Percentiles rank a stretch among this genome's conserved stretches.
Conservation (phyloP, 2,888 invertebrate genomes). For the Labia minor region DNA sequence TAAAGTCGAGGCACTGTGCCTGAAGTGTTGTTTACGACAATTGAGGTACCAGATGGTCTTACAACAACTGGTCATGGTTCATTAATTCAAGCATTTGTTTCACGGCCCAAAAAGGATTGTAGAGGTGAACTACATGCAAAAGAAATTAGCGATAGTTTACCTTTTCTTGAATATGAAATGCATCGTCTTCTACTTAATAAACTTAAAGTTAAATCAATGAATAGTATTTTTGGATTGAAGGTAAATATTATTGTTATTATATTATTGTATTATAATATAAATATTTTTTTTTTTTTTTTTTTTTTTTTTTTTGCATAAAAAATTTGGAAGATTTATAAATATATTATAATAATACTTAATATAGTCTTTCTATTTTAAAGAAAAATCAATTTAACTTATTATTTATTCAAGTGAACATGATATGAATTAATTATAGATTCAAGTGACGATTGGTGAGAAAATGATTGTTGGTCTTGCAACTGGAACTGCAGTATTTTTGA, state of each 20-base stretch:
- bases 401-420: no score
- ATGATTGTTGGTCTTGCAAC: slow-evolving; percentile 80
- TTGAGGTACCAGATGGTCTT: slow-evolving; percentile 69
- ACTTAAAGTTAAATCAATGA: slow-evolving; percentile 86
- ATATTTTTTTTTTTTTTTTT: slow-evolving; percentile 16
- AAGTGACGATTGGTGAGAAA: slow-evolving; percentile 74
- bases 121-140: slow-evolving; percentile 78
- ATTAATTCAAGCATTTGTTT: slow-evolving; percentile 62
- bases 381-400: no score
- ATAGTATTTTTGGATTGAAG: slow-evolving; percentile 80
- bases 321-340: not conserved
- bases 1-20: slow-evolving; percentile 73
- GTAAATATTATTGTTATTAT: slow-evolving; percentile 32
- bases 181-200: slow-evolving; percentile 85
- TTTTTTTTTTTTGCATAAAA: not conserved
- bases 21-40: slow-evolving; percentile 78
- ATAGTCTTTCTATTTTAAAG: no score
- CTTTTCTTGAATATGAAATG: slow-evolving; percentile 91
- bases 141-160: slow-evolving; percentile 89
- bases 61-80: slow-evolving; percentile 59
- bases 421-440: slow-evolving; percentile 40
- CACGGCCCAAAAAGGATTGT: slow-evolving; percentile 64
- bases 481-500: slow-evolving; percentile 71
- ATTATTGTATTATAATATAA: slow-evolving; percentile 16
- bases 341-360: not conserved